Conservation (phyloP, 2,888 invertebrate species). For the Mimachlamys varia region DNA sequence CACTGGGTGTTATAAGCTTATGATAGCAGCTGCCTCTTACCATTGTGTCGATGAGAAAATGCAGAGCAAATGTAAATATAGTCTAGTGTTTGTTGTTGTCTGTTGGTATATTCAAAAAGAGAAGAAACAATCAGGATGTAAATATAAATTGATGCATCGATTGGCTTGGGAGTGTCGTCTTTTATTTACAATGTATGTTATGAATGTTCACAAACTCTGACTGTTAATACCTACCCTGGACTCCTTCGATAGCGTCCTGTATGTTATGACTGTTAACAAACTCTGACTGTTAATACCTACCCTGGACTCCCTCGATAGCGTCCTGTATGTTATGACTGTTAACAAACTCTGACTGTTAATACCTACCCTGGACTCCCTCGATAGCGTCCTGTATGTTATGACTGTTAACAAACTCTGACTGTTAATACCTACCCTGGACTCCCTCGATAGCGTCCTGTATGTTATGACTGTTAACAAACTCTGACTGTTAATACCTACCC, state of each 20-base stretch:
- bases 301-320: background rate
- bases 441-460: background rate
- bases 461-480: background rate
- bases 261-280: background rate
- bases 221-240: no score
- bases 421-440: background rate
- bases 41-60: no score
- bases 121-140: no score
- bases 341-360: background rate
- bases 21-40: no score
- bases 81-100: no score
- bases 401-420: background rate
- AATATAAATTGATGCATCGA: no score
- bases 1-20: no score
- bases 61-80: no score
- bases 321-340: conserved; percentile 12
- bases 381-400: conserved; percentile 13
- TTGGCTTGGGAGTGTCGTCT: no score
- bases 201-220: no score
- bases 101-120: no score
- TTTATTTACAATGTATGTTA: no score
- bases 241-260: background rate
- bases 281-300: background rate
- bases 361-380: background rate
- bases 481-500: background rate